Conservation (phyloP, 2,797 vertebrate species). For the Mycteria americana region DNA sequence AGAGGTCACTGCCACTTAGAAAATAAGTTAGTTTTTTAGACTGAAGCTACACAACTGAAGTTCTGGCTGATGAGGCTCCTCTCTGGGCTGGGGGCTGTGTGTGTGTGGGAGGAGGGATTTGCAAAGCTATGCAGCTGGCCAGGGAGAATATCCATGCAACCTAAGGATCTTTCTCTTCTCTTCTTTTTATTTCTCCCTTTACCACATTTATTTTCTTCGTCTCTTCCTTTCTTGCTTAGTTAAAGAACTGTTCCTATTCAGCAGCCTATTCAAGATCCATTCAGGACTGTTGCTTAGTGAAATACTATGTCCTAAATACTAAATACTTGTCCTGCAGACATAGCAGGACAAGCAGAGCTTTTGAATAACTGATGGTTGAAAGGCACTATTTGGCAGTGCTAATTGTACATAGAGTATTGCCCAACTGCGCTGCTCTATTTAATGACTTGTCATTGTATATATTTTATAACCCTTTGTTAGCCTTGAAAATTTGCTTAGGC, state of each 20-base stretch:
- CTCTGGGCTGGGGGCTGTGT: background rate
- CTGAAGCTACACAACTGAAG: background rate
- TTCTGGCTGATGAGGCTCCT: background rate
- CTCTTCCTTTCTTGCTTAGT: background rate
- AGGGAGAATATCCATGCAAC: background rate
- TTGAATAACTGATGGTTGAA: background rate
- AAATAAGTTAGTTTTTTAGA: background rate
- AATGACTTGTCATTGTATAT: background rate
- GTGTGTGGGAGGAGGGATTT: background rate
- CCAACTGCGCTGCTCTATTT: background rate
- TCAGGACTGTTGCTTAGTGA: background rate
- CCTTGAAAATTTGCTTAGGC: constrained; percentile 32
- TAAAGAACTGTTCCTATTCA: background rate
- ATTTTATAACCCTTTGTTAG: constrained; percentile 15
- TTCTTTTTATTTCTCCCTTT: background rate
- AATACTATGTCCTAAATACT: background rate
- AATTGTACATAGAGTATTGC: background rate
- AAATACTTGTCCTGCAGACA: background rate
- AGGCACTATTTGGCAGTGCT: background rate
- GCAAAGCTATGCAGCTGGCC: background rate
- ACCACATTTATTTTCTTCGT: background rate
- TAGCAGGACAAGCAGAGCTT: background rate
- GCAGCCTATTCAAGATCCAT: background rate
- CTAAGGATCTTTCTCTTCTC: background rate
- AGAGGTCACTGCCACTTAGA: background rate